Evolutionary conservation across 2,797 vertebrate species (phyloP).

Genomic region (Ctenopoma kingsleyae): DNA sequence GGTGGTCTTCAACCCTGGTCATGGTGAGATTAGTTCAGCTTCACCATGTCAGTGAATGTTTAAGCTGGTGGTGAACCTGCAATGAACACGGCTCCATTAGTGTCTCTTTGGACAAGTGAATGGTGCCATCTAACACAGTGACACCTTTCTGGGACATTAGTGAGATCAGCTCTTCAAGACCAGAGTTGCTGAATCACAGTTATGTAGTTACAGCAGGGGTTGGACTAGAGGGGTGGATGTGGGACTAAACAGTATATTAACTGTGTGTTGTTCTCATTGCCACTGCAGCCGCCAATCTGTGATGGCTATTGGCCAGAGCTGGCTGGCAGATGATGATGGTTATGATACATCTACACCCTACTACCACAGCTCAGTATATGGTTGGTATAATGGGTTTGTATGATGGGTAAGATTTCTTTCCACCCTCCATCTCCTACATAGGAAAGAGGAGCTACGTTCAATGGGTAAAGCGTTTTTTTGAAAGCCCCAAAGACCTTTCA

Average conservation of each 20-base stretch:
- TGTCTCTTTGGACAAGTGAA: constrained; percentile 44
- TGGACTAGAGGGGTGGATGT: constrained; percentile 78
- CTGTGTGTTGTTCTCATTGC: constrained; percentile 98
- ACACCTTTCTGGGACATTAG: constrained; percentile 36
- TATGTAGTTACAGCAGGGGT: constrained; percentile 74
- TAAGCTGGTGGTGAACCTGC: constrained; percentile 33
- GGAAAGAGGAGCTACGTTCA: constrained; percentile 81
- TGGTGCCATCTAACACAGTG: constrained; percentile 34
- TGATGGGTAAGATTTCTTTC: constrained; percentile 99
- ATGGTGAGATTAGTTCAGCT: constrained; percentile 61
- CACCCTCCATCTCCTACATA: constrained; percentile 88
- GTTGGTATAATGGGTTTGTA: constrained; percentile 99
- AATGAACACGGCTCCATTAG: constrained; percentile 4
- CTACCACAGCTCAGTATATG: constrained; percentile 99
- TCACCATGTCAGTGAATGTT: constrained; percentile 33
- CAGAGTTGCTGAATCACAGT: constrained; percentile 79
- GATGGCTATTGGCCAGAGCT: constrained; percentile 98
- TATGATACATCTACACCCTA: constrained; percentile 97
- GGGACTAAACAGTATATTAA: constrained; percentile 91
- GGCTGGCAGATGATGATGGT: constrained; percentile 99
- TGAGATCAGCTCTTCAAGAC: constrained; percentile 75
- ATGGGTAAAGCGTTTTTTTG: constrained; percentile 72
- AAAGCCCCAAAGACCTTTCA: constrained; percentile 35
- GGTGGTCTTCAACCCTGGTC: constrained; percentile 82
- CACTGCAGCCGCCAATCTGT: constrained; percentile 99